Base-by-base conservation (phyloP, 2,113 vertebrate species). In the Lontra canadensis region DNA sequence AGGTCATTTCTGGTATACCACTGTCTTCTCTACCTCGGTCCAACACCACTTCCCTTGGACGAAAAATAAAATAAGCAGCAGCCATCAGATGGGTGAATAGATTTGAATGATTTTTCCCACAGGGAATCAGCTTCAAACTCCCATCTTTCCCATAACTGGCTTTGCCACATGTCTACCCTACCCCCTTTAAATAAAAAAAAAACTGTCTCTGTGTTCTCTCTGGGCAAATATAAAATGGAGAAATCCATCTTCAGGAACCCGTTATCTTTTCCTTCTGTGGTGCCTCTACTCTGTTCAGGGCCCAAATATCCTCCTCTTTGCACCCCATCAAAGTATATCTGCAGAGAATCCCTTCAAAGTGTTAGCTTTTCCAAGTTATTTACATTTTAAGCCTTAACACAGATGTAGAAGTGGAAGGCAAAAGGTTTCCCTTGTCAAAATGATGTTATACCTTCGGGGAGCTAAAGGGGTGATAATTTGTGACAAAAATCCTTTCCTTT, bases 11-110 rank as follows among this genome's bases (percentile, higher is more conserved):
- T 92, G 65, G 44, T 94, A 42, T 59, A 76, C 57, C 23, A 21
- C 69, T 95, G 47, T 94, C 76, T 98, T 96, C 52, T 96, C 98
- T 97, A 98, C 98, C 98, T 98, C 90, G 0, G 63, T 95, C 98
- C 95, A 97, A 73, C 6, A 90, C 84, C 90, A 93, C 83, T 90
- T 90, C 65, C 63, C 91, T 94, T 88, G 84, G 80, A 92, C 39
- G 6, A 96, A 96, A 93, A 97, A 96, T 96, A 97, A 97, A 98
- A 93, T 4, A 96, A 94, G 73, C 47, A 97, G 94, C 90, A 92
- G 88, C 90, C 88, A 90, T 88, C 39, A 73, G 61, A 88, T 83
- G 87, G 80, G 74, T 95, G 88, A 93, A 61, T 74, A 89, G 59
- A 95, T 83, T 18, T 97, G 76, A 96, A 73, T 95, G 79, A 71